These are phyloP conservation scores for Mastomys coucha DNA, from an alignment of 2,113 vertebrate species.

Conservation along the genomic window DNA sequence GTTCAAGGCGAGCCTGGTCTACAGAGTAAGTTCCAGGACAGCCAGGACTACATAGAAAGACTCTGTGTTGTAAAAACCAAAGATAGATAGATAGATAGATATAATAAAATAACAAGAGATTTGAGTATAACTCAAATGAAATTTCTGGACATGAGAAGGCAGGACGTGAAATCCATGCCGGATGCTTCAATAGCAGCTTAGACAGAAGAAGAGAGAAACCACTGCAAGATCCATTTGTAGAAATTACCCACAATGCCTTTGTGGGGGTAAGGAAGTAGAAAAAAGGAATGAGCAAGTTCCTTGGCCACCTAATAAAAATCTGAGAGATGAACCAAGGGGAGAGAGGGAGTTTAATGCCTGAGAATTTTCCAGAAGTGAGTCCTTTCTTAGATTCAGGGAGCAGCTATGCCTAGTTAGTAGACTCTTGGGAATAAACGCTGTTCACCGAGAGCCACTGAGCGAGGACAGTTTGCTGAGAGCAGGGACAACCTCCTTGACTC, in stretches of 20 bases:
- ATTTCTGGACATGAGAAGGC: neutral
- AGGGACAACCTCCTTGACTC: neutral
- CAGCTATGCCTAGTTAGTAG: neutral
- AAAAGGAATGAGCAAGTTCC: neutral
- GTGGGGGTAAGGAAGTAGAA: neutral
- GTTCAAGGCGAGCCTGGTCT: neutral
- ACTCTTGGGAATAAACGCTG: neutral
- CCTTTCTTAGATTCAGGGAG: neutral
- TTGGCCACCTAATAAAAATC: neutral
- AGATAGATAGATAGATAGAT: neutral
- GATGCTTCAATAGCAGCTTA: neutral
- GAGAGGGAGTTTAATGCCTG: neutral
- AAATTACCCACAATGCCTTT: neutral
- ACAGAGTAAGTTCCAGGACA: neutral
- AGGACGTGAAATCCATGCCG: neutral
- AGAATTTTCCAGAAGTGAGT: slow-evolving; percentile 29
- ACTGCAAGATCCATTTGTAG: neutral
- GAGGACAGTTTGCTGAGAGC: neutral
- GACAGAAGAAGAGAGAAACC: neutral
- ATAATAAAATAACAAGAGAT: neutral
- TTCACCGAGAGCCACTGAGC: neutral
- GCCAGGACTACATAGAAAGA: neutral
- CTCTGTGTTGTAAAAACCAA: neutral
- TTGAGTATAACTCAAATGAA: neutral
- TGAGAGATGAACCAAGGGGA: neutral